Conservation (phyloP, 2,797 vertebrate genomes). For the Myiotriccus ornatus region DNA sequence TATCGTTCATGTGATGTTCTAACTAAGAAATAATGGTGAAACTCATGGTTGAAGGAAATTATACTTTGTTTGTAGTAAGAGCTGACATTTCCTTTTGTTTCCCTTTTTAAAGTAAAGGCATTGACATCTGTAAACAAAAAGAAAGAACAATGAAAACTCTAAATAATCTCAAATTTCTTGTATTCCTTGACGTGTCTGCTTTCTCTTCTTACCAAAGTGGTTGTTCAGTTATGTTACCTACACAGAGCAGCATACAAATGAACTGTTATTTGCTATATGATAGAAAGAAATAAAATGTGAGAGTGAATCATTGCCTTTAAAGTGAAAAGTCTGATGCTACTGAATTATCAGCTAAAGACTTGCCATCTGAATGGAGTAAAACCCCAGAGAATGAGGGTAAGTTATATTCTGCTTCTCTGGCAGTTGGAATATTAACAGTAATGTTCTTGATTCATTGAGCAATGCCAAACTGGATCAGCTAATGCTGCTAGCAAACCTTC, state of each 20-base stretch:
- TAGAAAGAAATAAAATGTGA: background rate
- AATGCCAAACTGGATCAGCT: background rate
- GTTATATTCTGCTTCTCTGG: background rate
- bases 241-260: background rate
- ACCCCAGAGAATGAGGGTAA: background rate
- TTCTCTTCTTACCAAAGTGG: background rate
- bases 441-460: background rate
- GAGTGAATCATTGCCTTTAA: background rate
- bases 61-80: background rate
- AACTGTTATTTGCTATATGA: background rate
- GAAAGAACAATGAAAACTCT: background rate
- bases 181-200: background rate
- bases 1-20: conserved; percentile 8
- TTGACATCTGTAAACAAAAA: background rate
- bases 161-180: conserved; percentile 15
- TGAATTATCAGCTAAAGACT: background rate
- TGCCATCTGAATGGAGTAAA: background rate
- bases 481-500: background rate
- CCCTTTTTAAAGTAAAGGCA: background rate
- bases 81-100: conserved; percentile 15
- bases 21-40: background rate
- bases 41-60: background rate
- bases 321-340: background rate
- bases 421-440: background rate
- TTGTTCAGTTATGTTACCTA: background rate